Evolutionary conservation across 2,888 invertebrate species (phyloP).

Genomic region (Caenorhabditis sulstoni): DNA sequence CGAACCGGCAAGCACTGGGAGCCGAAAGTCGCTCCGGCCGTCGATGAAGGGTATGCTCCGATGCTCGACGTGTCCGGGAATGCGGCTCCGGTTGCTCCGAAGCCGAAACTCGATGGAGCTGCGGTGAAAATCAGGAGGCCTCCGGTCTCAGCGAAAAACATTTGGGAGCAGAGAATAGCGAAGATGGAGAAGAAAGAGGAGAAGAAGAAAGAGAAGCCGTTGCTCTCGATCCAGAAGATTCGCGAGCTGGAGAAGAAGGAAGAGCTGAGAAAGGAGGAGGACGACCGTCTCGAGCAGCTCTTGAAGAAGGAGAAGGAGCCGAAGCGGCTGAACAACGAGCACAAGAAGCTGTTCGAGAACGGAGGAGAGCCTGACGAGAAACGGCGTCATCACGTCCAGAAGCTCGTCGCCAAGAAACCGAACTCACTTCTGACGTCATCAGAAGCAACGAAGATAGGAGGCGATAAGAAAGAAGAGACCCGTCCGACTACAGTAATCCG

Average conservation of each 20-base stretch:
- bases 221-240: constrained; percentile 57
- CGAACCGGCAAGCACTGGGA: constrained; percentile 44
- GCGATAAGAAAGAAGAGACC: constrained; percentile 38
- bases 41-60: constrained; percentile 51
- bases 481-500: constrained; percentile 53
- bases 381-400: constrained; percentile 22
- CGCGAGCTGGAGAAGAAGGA: constrained; percentile 51
- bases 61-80: constrained; percentile 36
- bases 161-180: constrained; percentile 60
- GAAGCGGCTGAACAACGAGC: constrained; percentile 25
- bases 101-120: constrained; percentile 33
- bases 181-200: constrained; percentile 57
- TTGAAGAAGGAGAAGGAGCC: constrained; percentile 54
- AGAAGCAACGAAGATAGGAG: constrained; percentile 27
- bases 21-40: constrained; percentile 20
- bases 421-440: constrained; percentile 24
- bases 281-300: constrained; percentile 33
- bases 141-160: constrained; percentile 51
- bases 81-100: constrained; percentile 11
- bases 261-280: constrained; percentile 41
- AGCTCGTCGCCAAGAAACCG: constrained; percentile 41
- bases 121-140: constrained; percentile 14
- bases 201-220: constrained; percentile 44
- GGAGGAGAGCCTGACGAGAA: background rate
- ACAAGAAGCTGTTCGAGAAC: constrained; percentile 44